Conservation (phyloP, 2,888 invertebrate genomes). For the Xestoiulus laeticollis region DNA sequence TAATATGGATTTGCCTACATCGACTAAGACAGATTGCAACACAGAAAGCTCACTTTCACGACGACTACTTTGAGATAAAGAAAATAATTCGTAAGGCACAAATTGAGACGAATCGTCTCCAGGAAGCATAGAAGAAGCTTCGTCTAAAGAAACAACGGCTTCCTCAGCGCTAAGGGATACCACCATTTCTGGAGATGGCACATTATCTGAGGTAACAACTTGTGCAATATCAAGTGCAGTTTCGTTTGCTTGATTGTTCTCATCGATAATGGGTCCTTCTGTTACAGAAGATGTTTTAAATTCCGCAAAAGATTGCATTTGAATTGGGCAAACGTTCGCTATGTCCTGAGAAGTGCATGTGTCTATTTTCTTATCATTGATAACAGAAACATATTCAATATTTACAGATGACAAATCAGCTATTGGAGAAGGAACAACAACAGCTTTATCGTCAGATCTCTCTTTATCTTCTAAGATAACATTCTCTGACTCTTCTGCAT, state of each 20-base stretch:
- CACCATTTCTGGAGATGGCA: slow-evolving; percentile 2
- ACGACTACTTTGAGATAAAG: background rate
- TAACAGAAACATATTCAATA: no score
- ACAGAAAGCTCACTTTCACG: background rate
- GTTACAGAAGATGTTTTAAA: background rate
- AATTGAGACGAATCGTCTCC: background rate
- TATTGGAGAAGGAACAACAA: no score
- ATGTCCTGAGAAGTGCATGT: background rate
- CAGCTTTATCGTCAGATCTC: background rate
- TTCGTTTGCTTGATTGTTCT: background rate
- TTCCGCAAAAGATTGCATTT: background rate
- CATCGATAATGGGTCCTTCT: background rate
- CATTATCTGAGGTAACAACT: background rate
- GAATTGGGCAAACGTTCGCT: background rate
- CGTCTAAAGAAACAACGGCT: background rate
- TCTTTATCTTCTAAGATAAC: background rate
- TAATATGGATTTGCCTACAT: background rate
- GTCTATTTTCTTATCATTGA: background rate
- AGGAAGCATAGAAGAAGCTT: background rate
- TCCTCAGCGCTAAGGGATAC: background rate
- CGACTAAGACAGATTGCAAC: background rate
- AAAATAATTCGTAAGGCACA: slow-evolving; percentile 12
- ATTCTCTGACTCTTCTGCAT: background rate
- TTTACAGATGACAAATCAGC: no score
- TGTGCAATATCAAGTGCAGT: background rate